Evolutionary conservation across 2,113 vertebrate genomes (phyloP), one percentile per base, ranked within the genome.

Genomic region (Lophochroa leadbeateri): DNA sequence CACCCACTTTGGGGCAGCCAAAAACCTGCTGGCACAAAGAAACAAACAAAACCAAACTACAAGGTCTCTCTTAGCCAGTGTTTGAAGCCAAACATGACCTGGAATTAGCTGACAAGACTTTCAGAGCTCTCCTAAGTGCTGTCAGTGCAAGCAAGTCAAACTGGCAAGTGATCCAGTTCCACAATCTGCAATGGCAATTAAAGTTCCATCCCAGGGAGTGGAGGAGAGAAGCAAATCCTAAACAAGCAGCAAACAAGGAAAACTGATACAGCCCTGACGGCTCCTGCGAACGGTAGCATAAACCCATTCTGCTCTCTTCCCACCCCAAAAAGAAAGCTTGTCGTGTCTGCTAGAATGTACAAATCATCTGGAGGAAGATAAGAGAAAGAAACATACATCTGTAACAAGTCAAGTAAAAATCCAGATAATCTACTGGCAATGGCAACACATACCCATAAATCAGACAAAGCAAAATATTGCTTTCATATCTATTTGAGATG

Each of bases 391-490:
- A 65, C 35, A 18, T 9, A 17, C 82, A 84, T 88, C 83, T 96
- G 86, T 52, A 88, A 88, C 20, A 11, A 68, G 75, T 50, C 82
- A 78, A 94, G 69, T 37, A 39, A 93, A 96, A 94, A 92, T 71
- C 60, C 90, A 88, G 76, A 86, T 85, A 58, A 84, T 95, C 96
- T 94, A 27, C 83, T 86, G 94, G 86, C 86, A 64, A 76, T 19
- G 77, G 92, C 77, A 84, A 72, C 27, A 6, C 47, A 13, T 0
- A 0, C 47, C 44, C 57, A 29, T 86, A 88, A 91, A 94, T 95
- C 94, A 93, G 77, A 37, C 35, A 68, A 60, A 89, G 69, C 47
- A 84, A 97, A 96, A 94, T 60, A 81, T 75, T 94, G 80, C 87
- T 72, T 85, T 87, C 86, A 47, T 76, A 82, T 71, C 94, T 65